Evolutionary conservation across 2,113 vertebrate genomes (phyloP), one percentile per base, ranked within the genome.

Genomic region (Carettochelys insculpta): DNA sequence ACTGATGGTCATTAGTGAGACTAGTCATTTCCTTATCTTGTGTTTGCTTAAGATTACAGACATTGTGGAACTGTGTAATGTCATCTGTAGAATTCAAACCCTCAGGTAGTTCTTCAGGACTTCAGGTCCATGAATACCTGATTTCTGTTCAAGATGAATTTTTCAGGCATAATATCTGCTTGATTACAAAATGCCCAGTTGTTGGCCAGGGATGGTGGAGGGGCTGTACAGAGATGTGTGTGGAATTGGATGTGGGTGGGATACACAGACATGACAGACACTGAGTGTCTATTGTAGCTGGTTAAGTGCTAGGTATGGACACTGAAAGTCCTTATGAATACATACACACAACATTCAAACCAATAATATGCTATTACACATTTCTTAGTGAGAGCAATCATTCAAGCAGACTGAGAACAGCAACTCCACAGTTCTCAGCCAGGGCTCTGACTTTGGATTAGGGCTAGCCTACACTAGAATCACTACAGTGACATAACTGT

Each of bases 1-100:
- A 89, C 48, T n/a, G 0, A 1, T n/a, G n/a, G 0, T 0, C 58
- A 86, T 45, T 51, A 85, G 61, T 20, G 34, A 81, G 58, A 5
- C 53, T 22, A 54, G 3, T 0, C 1, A 87, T 56, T 34, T 85
- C 78, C n/a, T 86, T 50, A 31, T 53, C 80, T 79, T 11, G 24
- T 0, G 0, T 12, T 43, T 41, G 41, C 47, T 31, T 27, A 47
- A 87, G 75, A 45, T 79, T 90, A 50, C 11, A 86, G 73, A 65
- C 31, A 22, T 43, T 27, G 41, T 16, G 54, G 8, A 58, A 48
- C 83, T 48, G 11, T 11, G 20, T 41, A 77, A 86, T 83, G 77
- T 50, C 82, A 0, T 52, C 1, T 0, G 5, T 13, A 10, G 22
- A 38, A n/a, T 5, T 3, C 81, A 27, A 82, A 10, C 31, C 20